These are phyloP conservation scores for Zaprionus inermis DNA, from an alignment of 1,140 invertebrate species.

Conservation along the genomic window DNA sequence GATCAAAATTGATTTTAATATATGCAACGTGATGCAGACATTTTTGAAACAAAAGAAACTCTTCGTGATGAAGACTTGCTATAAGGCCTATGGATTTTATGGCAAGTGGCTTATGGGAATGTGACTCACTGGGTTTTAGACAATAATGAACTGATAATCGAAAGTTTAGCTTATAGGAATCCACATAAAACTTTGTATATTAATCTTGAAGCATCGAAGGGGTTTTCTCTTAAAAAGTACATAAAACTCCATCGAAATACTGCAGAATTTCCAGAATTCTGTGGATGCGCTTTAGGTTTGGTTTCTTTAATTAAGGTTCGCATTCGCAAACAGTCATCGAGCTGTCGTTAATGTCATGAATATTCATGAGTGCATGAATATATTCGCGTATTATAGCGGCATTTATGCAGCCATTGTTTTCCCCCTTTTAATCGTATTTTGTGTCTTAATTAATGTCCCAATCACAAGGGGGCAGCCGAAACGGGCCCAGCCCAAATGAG, in stretches of 20 bases:
- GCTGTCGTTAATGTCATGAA: slow-evolving; percentile 59
- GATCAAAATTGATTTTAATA: not conserved
- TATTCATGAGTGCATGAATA: slow-evolving; percentile 55
- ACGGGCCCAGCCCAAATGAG: slow-evolving; percentile 27
- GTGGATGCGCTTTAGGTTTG: not conserved
- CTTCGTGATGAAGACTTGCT: not conserved
- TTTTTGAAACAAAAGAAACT: slow-evolving; percentile 1
- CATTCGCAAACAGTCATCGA: slow-evolving; percentile 40
- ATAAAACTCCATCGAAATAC: not conserved
- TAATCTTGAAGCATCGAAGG: too few relatives aligned
- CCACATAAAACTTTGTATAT: too few relatives aligned
- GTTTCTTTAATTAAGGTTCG: slow-evolving; percentile 10
- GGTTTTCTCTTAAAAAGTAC: not conserved
- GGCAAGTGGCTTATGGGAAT: not conserved
- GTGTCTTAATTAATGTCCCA: slow-evolving; percentile 81
- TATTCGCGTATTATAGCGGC: slow-evolving; percentile 19
- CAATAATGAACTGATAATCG: not conserved
- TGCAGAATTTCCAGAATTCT: not conserved
- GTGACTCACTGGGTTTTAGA: not conserved
- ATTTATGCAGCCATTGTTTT: slow-evolving; percentile 45
- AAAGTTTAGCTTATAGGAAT: not conserved
- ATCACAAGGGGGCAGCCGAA: slow-evolving; percentile 39
- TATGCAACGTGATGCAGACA: slow-evolving; percentile 8
- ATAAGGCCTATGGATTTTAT: slow-evolving; percentile 2
- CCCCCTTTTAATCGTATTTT: slow-evolving; percentile 59